phyloP scores from a whole-genome alignment of 2,888 invertebrate species.

The Fragum whitleyi region DNA sequence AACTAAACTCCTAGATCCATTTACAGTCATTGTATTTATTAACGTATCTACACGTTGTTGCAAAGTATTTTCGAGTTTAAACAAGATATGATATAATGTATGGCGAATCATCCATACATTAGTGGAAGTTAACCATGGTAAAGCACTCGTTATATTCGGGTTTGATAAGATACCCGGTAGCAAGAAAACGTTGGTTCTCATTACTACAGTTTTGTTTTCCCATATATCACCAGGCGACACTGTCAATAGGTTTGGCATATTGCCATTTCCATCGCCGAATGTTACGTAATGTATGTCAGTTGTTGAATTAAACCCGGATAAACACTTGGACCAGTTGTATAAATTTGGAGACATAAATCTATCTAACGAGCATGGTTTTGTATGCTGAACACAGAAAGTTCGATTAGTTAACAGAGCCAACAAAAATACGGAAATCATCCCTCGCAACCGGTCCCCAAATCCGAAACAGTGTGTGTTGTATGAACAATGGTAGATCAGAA shows the following conservation, averaged over 20 bases:
- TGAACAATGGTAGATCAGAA: background rate
- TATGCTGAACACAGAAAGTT: background rate
- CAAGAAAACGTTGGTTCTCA: background rate
- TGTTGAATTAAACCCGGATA: background rate
- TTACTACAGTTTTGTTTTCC: background rate
- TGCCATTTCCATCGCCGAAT: background rate
- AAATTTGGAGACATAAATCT: background rate
- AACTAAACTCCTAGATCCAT: background rate
- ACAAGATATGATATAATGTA: background rate
- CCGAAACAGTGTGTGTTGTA: background rate
- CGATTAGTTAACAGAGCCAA: constrained; percentile 1
- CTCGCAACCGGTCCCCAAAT: background rate
- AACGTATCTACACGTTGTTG: background rate
- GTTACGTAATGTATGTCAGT: background rate
- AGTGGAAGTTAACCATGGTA: background rate
- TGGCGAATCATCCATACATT: background rate
- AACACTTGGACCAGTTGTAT: constrained; percentile 8
- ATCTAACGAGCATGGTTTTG: background rate
- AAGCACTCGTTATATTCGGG: background rate
- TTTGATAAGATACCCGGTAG: background rate
- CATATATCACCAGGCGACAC: background rate
- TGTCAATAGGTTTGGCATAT: background rate
- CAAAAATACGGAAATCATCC: background rate
- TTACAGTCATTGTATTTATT: background rate
- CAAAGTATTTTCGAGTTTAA: background rate